A percentile compares a stretch with the other conserved stretches of the same genome.
Conservation (phyloP, 1,140 invertebrate species). For the Triops cancriformis region DNA sequence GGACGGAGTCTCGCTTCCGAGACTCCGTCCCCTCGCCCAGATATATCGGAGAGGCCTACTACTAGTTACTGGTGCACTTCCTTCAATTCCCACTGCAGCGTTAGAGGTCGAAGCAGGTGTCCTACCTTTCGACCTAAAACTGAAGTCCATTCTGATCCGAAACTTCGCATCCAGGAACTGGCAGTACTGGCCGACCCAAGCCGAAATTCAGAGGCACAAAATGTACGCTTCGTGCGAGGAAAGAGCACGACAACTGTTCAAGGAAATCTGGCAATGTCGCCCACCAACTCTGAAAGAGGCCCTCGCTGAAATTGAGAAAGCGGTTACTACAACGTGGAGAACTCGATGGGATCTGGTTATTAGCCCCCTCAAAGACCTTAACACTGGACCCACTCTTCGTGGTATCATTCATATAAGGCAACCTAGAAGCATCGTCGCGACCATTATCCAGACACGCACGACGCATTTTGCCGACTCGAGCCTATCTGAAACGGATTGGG, state of each 20-base stretch:
- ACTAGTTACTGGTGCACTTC: slow-evolving; percentile 8
- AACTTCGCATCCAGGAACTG: neutral
- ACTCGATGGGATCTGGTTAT: too few relatives aligned
- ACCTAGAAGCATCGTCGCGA: too few relatives aligned
- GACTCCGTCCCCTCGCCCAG: neutral
- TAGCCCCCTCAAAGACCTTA: too few relatives aligned
- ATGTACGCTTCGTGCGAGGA: neutral
- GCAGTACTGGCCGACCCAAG: neutral
- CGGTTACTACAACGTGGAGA: too few relatives aligned
- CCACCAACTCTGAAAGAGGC: neutral
- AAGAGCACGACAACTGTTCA: too few relatives aligned
- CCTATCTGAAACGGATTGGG: neutral
- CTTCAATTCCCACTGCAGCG: neutral
- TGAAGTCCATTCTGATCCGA: neutral
- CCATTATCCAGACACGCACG: neutral
- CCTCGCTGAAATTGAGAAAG: neutral
- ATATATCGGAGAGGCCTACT: neutral
- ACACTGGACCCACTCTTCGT: too few relatives aligned
- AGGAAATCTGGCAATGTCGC: too few relatives aligned
- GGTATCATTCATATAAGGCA: too few relatives aligned
- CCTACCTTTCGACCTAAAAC: neutral
- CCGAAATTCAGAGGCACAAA: neutral
- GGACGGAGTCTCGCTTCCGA: too few relatives aligned
- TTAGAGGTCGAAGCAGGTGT: slow-evolving; percentile 5
- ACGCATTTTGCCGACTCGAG: neutral